Percentiles rank a stretch among this genome's conserved stretches.
phyloP scores from a whole-genome alignment of 1,140 invertebrate species.

The Mya arenaria region DNA sequence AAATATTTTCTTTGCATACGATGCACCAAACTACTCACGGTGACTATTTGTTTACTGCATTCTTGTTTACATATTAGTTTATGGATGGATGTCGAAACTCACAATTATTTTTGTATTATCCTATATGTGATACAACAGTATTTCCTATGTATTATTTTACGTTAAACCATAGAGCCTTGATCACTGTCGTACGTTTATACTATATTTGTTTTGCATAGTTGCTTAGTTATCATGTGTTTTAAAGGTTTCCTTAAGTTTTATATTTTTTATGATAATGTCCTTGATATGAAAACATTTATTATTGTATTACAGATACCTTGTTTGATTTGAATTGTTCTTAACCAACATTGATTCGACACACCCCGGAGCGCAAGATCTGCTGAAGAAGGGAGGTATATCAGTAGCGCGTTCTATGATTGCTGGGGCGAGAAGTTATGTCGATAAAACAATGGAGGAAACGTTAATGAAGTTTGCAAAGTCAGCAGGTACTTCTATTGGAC shows the following conservation, averaged over 20 bases:
- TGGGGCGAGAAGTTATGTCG: constrained; percentile 56
- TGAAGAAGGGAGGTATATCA: constrained; percentile 55
- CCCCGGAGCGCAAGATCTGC: constrained; percentile 53
- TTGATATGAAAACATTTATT: background rate
- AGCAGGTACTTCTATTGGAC: background rate
- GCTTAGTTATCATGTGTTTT: background rate
- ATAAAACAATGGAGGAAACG: constrained; percentile 65
- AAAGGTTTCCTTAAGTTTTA: background rate
- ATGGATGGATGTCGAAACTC: background rate
- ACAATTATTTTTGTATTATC: background rate
- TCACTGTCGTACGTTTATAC: background rate
- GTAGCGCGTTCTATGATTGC: constrained; percentile 62
- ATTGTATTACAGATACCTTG: constrained; percentile 47
- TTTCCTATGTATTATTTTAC: no score
- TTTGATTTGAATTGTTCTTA: constrained; percentile 58
- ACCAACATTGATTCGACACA: constrained; percentile 59
- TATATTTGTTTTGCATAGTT: background rate
- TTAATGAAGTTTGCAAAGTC: constrained; percentile 55
- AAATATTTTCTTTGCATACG: constrained; percentile 65
- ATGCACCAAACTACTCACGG: constrained; percentile 61
- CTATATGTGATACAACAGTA: background rate
- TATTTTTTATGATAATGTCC: background rate
- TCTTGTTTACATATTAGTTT: background rate
- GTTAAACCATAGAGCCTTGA: no score
- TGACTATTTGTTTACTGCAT: background rate